A percentile compares a stretch with the other conserved stretches of the same genome.
These are phyloP conservation scores for Eupithecia tripunctaria DNA, from an alignment of 2,888 invertebrate genomes.

Conservation along the genomic window DNA sequence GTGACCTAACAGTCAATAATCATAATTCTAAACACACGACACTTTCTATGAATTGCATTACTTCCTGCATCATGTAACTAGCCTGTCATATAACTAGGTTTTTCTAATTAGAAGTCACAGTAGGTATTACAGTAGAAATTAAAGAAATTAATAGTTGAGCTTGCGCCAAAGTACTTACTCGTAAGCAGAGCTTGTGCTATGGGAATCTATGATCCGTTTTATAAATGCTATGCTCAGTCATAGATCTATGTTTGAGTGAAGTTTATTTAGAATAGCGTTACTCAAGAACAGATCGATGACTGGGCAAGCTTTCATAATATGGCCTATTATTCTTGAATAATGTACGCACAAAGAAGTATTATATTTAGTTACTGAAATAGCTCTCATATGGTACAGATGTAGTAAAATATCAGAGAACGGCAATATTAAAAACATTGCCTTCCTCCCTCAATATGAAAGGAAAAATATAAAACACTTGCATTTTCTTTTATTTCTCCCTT, in stretches of 20 bases:
- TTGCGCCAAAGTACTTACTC: background rate
- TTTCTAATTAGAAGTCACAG: background rate
- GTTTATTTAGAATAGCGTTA: too few relatives aligned
- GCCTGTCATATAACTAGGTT: background rate
- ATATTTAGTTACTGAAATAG: background rate
- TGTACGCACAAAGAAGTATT: background rate
- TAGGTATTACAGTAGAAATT: background rate
- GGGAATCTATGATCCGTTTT: background rate
- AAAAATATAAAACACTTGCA: background rate
- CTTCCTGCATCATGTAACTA: background rate
- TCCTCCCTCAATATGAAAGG: background rate
- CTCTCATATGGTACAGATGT: background rate
- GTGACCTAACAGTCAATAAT: constrained; percentile 5
- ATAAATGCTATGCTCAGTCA: too few relatives aligned
- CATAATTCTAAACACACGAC: constrained; percentile 13
- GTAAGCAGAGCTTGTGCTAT: background rate
- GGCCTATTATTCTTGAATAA: background rate
- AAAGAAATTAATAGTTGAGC: background rate
- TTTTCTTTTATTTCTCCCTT: background rate
- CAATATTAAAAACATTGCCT: background rate
- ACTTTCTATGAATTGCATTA: constrained; percentile 23
- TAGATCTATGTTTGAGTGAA: too few relatives aligned
- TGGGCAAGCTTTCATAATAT: too few relatives aligned
- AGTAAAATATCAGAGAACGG: background rate
- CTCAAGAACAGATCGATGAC: too few relatives aligned